Evolutionary conservation across 2,797 vertebrate species (phyloP), one percentile per base, ranked within the genome.

Genomic region (Pygocentrus nattereri): DNA sequence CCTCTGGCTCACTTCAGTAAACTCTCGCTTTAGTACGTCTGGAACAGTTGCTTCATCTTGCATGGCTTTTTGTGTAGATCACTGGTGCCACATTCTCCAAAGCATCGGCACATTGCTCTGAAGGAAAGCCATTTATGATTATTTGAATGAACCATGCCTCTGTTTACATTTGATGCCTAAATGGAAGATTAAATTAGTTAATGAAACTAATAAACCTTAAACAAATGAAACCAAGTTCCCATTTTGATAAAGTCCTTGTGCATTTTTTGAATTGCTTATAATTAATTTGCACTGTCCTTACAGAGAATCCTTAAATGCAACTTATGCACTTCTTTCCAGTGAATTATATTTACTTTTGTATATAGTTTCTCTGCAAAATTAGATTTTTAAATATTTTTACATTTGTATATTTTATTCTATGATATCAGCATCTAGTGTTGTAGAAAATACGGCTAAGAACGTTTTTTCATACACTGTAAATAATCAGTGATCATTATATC

Each of bases 231-330:
- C 25, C 75, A 38, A 27, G 27, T 71, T 25, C 76, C 27, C 10
- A 31, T 61, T n/a, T 38, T 11, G 1, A 72, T 52, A 2, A 79
- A 76, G 70, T 56, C 76, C 34, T 61, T 21, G 47, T 58, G 10
- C 11, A 38, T 67, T 62, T 74, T 76, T 56, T 74, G 10, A 30
- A 44, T 56, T 71, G 7, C 15, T 23, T 81, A 56, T 74, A 50
- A 58, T 73, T 58, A 78, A 79, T 73, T n/a, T 82, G 82, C 82
- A 84, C 71, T 84, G 80, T 76, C 86, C 69, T 59, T 79, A 18
- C 47, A 73, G 52, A 58, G 47, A 82, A 76, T 73, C 70, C 15
- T 74, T 74, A 52, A 68, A 83, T 76, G 21, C 59, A 34, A 58
- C 12, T 4, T 74, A 44, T 80, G 74, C 80, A 82, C 70, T 78